Conservation (phyloP, 2,113 vertebrate species). For the Sminthopsis crassicaudata region DNA sequence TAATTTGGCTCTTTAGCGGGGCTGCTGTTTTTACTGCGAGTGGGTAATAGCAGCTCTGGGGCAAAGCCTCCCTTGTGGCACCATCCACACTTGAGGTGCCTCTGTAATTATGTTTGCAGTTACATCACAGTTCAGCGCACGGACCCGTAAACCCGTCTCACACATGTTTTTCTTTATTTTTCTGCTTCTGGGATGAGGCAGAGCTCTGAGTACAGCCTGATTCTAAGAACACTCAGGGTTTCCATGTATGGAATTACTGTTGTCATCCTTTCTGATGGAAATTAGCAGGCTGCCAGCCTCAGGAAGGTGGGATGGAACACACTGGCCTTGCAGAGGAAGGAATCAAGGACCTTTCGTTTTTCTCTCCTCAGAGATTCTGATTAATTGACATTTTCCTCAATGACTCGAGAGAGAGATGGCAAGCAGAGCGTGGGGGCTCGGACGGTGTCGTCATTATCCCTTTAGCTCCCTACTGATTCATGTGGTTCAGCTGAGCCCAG, state of each 20-base stretch:
- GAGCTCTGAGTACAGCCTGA: not conserved
- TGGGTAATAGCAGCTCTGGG: conserved; percentile 85
- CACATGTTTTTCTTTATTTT: conserved; percentile 59
- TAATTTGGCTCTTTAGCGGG: conserved; percentile 74
- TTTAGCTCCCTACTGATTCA: conserved; percentile 24
- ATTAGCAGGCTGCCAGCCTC: not conserved
- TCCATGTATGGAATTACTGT: not conserved
- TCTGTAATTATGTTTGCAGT: conserved; percentile 77
- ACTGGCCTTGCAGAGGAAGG: not conserved
- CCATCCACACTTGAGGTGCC: conserved; percentile 64
- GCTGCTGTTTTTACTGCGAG: conserved; percentile 85
- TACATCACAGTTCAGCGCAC: conserved; percentile 72
- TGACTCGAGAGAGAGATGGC: conserved; percentile 35
- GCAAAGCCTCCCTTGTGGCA: conserved; percentile 75
- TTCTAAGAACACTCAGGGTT: conserved; percentile 21
- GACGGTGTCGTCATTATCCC: conserved; percentile 34
- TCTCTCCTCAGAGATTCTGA: not conserved
- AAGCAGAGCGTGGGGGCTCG: not conserved
- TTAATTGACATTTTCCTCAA: conserved; percentile 54
- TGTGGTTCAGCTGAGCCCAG: not conserved
- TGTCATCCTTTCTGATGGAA: not conserved
- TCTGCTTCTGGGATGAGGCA: conserved; percentile 1
- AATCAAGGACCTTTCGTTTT: conserved; percentile 7
- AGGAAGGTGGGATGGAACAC: conserved; percentile 18
- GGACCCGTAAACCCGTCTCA: conserved; percentile 69